Evolutionary conservation across 2,113 vertebrate genomes (phyloP).

Genomic region (Peucedramus taeniatus): DNA sequence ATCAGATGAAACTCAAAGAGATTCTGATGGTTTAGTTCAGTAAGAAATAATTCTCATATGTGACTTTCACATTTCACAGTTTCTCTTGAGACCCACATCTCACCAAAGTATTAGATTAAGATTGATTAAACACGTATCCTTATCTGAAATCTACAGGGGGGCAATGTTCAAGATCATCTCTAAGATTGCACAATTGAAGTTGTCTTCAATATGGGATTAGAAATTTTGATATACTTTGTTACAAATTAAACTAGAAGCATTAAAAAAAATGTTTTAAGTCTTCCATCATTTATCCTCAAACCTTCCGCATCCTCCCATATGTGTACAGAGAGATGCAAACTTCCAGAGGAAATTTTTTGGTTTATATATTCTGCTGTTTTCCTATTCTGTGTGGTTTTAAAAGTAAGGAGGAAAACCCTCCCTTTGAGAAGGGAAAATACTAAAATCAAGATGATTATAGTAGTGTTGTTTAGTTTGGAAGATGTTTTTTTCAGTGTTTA

Average conservation of each 20-base stretch:
- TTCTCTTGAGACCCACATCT: neutral
- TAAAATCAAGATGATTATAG: neutral
- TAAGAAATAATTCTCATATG: neutral
- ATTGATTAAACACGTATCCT: neutral
- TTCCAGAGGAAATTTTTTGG: neutral
- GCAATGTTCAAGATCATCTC: neutral
- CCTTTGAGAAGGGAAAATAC: neutral
- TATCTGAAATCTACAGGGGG: neutral
- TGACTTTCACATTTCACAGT: neutral
- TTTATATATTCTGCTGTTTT: neutral
- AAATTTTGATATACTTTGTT: neutral
- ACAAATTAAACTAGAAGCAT: neutral
- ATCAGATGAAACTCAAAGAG: neutral
- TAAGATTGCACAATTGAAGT: neutral
- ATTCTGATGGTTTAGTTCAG: neutral
- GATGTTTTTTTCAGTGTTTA: neutral
- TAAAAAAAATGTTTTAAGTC: neutral
- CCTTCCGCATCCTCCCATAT: neutral
- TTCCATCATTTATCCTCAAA: neutral
- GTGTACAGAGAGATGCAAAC: neutral
- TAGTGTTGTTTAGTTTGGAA: neutral
- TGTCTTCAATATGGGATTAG: neutral
- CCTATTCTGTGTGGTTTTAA: neutral
- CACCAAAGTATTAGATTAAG: neutral
- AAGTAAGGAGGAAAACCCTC: neutral